Evolutionary conservation across 35 echinoderm and acorn worm species (phyloP), one percentile per base, ranked within the genome.

Genomic region (Diadema setosum): DNA sequence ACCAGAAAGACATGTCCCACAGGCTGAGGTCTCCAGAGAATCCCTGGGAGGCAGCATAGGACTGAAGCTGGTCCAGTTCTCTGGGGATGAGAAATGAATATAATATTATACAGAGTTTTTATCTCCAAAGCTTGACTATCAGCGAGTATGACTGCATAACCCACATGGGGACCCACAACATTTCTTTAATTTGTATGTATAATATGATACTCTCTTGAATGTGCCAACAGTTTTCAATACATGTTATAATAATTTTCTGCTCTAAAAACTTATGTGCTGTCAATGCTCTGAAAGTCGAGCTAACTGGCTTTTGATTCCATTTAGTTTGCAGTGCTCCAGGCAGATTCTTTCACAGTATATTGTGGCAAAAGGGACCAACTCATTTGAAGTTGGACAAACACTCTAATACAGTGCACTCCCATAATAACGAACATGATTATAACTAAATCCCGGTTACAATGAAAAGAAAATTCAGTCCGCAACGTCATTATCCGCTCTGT

Each of bases 1-100:
- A 59, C 95, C 95, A 98, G 70, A 69, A 98, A 48, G 84, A 81
- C 5, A 91, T 20, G 42, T 98, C 95, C 95, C 95, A 98, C 20
- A 88, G 82, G 25, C 64, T 63, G 17, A 98, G 57, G 7, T 83
- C 49, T 34, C 82, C 95, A 9, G 59, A 27, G 44, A 93, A 92
- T 33, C 89, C 92, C 39, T 94, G 83, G 18, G 84, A 73, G 69
- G 81, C 44, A 25, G 95, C 95, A 94, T 94, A 98, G 5, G 74
- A 75, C 64, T 94, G 75, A 1, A 98, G 82, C 73, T 98, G 59
- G 12, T 82, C 49, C 15, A 26, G 87, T n/a, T 39, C 57, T 21
- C 70, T 65, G 58, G 8, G 5, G 32, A 26, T 21, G 21, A 21
- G n/a, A 45, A 39, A 86, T 33, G 17, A 14, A 33, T 26, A 42